phyloP scores from a whole-genome alignment of 2,113 vertebrate genomes.

The Trachemys scripta region DNA sequence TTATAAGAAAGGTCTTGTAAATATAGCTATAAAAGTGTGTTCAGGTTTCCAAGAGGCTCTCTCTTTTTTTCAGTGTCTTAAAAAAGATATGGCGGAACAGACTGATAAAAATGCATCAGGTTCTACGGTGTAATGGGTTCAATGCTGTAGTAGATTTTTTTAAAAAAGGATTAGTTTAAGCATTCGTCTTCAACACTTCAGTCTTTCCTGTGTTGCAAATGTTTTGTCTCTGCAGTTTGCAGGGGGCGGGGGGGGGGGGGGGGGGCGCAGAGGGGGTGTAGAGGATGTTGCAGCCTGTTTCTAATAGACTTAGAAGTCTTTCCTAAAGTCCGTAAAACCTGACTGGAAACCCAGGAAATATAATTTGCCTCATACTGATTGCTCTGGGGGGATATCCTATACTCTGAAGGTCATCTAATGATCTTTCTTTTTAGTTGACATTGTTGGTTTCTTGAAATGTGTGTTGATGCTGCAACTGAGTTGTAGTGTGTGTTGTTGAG shows the following conservation, averaged over 20 bases:
- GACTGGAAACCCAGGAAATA: constrained; percentile 40
- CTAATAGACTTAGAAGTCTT: constrained; percentile 59
- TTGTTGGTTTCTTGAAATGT: constrained; percentile 21
- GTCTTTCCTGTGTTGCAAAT: constrained; percentile 46
- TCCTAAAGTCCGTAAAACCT: constrained; percentile 39
- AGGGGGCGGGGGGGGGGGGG: constrained; percentile 16
- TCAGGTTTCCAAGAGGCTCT: neutral
- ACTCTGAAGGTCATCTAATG: constrained; percentile 30
- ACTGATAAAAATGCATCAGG: constrained; percentile 28
- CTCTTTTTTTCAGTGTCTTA: neutral
- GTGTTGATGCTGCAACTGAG: neutral
- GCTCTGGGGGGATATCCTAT: constrained; percentile 54
- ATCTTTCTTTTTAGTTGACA: constrained; percentile 8
- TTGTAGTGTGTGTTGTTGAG: constrained; percentile 10
- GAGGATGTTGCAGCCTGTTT: constrained; percentile 57
- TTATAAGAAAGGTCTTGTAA: constrained; percentile 27
- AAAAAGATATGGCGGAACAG: neutral
- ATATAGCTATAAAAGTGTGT: constrained; percentile 23
- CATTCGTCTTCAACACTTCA: constrained; percentile 35
- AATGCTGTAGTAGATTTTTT: neutral
- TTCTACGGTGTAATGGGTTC: constrained; percentile 8
- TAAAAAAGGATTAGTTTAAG: neutral
- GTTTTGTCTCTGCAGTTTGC: constrained; percentile 18
- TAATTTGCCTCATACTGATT: constrained; percentile 33
- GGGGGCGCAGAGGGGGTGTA: too few species aligned